Base-by-base conservation (phyloP, 2,113 vertebrate genomes). In the Lonchura striata region DNA sequence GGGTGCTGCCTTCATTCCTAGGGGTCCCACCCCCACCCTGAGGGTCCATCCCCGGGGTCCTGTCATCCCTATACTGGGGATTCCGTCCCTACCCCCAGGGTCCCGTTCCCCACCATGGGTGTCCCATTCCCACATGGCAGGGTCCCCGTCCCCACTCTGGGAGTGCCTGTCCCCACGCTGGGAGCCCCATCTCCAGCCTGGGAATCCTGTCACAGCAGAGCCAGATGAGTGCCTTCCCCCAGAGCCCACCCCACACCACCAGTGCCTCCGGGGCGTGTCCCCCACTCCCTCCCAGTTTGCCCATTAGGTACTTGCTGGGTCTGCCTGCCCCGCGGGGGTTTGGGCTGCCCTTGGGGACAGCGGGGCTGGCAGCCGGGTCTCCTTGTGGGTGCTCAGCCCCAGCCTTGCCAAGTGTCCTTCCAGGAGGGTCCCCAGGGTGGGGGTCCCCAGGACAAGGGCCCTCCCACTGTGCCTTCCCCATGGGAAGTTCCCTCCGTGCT, bases 311-410 rank as follows among this genome's bases (percentile, higher is more conserved):
- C 57, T 59, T n/a, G 44, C 42, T 74, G 74, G 54, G 44, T 69
- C 80, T 23, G 10, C 50, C 65, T 41, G 28, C 50, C 39, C 11
- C 3, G 9, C 2, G 0, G 31, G 50, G 57, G 12, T 42, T 54
- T 47, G 39, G 46, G 28, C 25, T 25, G 18, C 39, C 59, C 59
- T 5, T 30, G 10, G 66, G 33, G 52, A 28, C 37, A 72, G 39
- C 0, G 0, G 52, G 81, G 39, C 74, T 79, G 78, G 65, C 52
- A 78, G 1, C 52, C 0, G 0, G 11, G 11, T 39, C 52, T 50
- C 27, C 25, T 21, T 14, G 9, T 37, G n/a, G 39, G 30, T 71
- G 41, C 78, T 82, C 79, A 72, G n/a, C 41, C 59, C 59, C 28
- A 72, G 5, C 31, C 17, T 84, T 82, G 70, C 49, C 61, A 85